Evolutionary conservation across 1,140 invertebrate genomes (phyloP), one percentile per base, ranked within the genome.

Genomic region (Leptopilina clavipes): DNA sequence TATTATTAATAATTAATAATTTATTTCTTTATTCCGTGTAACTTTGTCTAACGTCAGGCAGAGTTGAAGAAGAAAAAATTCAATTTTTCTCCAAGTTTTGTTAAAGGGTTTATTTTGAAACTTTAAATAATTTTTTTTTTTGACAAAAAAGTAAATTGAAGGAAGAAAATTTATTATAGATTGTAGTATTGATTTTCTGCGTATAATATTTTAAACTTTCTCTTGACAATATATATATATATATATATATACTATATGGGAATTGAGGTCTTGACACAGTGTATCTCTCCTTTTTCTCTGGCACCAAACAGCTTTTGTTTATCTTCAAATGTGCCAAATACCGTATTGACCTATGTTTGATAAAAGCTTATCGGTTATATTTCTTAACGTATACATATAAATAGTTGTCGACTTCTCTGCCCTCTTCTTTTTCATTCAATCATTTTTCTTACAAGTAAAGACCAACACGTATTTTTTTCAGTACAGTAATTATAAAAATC

Each of bases 271-370:
- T 54, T 54, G 10, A 54, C 19, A 54, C n/a, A n/a, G n/a, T n/a
- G 17, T 19, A 7, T 19, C 19, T 19, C 17, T 54, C n/a, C 17
- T 17, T 54, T 10, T 17, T 18, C 25, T 18, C 17, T 11, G 52
- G 52, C 52, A 17, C 52, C 17, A 54, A 5, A 54, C 52, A 54
- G 52, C 73, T 75, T 81, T 12, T 75, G 79, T 76, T 82, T 80
- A 82, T 83, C 83, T 73, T 72, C 56, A 76, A 73, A 79, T 71
- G 81, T 83, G 77, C 81, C 78, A 80, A 81, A 84, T 84, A 75
- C 77, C 25, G 52, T 70, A 45, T 25, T 72, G 76, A 76, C 76
- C 54, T 77, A 72, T 45, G 25, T 7, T 56, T 74, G 81, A 82
- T 83, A 78, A 54, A 19, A 54, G 6, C 77, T 82, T 86, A 86